Conservation (phyloP, 2,888 invertebrate species). For the Magallana nippona region DNA sequence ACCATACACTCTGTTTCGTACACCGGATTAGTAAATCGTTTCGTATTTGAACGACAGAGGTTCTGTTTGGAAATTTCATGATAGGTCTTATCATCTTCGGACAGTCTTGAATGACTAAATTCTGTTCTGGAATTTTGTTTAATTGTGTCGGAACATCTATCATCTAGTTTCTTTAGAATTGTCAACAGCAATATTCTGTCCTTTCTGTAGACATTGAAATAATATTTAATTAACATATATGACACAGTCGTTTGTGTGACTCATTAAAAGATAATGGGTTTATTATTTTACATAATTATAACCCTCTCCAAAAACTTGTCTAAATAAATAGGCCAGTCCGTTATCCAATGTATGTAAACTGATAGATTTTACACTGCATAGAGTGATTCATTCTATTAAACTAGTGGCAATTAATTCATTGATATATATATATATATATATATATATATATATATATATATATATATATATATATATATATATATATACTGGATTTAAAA, state of each 20-base stretch:
- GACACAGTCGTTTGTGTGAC: not conserved
- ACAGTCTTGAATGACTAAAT: not conserved
- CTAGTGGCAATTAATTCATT: not conserved
- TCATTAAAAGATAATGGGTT: too few relatives aligned
- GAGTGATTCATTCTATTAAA: too few relatives aligned
- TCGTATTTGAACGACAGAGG: not conserved
- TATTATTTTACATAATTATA: too few relatives aligned
- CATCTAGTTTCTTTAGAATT: not conserved
- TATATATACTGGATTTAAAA: not conserved
- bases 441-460: too few relatives aligned
- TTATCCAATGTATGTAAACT: too few relatives aligned
- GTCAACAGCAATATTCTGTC: not conserved
- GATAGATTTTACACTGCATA: too few relatives aligned
- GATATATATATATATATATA: too few relatives aligned
- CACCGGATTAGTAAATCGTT: too few relatives aligned
- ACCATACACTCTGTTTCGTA: too few relatives aligned
- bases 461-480: too few relatives aligned
- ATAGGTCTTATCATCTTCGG: not conserved
- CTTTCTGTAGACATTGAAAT: not conserved
- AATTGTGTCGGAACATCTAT: not conserved
- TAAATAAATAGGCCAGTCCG: too few relatives aligned
- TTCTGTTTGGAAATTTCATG: not conserved
- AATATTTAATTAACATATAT: not conserved
- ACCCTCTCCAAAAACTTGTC: too few relatives aligned
- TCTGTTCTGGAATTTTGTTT: not conserved